Percentiles rank a stretch among this genome's conserved stretches.
These are phyloP conservation scores for Bos indicus DNA, from an alignment of 2,113 vertebrate species.

Conservation along the genomic window DNA sequence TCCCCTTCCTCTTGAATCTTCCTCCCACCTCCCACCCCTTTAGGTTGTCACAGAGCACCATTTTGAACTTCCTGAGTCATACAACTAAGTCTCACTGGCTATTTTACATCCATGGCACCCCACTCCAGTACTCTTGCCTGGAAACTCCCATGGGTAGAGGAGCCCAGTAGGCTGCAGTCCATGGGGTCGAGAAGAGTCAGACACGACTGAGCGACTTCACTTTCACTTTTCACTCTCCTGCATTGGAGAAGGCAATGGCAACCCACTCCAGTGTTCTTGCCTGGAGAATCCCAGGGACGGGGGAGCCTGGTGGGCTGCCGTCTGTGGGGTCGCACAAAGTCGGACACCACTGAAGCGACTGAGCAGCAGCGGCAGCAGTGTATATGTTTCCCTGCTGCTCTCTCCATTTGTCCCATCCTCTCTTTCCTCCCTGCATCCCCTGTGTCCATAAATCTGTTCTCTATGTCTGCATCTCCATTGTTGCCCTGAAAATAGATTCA, in stretches of 20 bases:
- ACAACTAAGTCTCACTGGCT: background rate
- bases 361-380: too few species aligned
- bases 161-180: too few species aligned
- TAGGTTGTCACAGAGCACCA: background rate
- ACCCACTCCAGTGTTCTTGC: too few species aligned
- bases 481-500: background rate
- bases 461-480: background rate
- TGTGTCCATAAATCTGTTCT: background rate
- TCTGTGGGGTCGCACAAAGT: too few species aligned
- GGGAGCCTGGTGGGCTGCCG: too few species aligned
- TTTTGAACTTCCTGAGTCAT: background rate
- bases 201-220: too few species aligned
- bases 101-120: background rate
- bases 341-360: accelerated
- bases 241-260: too few species aligned
- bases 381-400: background rate
- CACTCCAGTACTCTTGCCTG: too few species aligned
- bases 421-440: background rate
- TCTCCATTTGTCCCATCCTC: background rate
- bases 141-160: too few species aligned
- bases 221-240: too few species aligned
- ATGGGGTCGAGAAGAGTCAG: accelerated
- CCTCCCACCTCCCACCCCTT: background rate
- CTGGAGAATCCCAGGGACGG: too few species aligned
- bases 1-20: background rate